Evolutionary conservation across 2,797 vertebrate species (phyloP).

Genomic region (Avahi laniger): DNA sequence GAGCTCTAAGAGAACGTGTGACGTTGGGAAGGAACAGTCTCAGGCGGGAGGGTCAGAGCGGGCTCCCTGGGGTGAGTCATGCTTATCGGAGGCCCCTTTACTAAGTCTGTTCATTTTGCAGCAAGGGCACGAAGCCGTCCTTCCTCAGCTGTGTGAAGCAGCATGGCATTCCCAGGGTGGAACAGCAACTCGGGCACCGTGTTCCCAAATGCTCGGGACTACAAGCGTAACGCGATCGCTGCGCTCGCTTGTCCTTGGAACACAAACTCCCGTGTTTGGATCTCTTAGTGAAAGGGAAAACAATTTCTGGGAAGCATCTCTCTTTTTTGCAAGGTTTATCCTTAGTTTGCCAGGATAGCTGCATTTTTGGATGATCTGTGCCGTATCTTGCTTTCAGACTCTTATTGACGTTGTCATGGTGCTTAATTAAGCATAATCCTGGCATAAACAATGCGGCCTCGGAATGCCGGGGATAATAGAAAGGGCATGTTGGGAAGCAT

Average conservation of each 20-base stretch:
- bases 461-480: slow-evolving; percentile 53
- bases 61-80: neutral
- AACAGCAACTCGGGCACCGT: accelerated
- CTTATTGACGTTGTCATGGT: slow-evolving; percentile 38
- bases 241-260: neutral
- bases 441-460: slow-evolving; percentile 43
- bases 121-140: neutral
- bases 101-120: neutral
- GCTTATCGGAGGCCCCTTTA: neutral
- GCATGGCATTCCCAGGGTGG: no score
- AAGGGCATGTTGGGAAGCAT: slow-evolving; percentile 47
- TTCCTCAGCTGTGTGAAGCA: neutral
- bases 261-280: neutral
- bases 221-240: neutral
- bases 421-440: slow-evolving; percentile 67
- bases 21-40: neutral
- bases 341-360: slow-evolving; percentile 40
- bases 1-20: neutral
- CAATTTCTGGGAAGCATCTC: slow-evolving; percentile 13
- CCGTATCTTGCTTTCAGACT: slow-evolving; percentile 51
- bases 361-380: slow-evolving; percentile 54
- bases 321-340: slow-evolving; percentile 39
- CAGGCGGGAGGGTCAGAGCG: neutral
- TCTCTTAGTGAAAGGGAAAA: slow-evolving; percentile 14
- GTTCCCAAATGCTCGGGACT: neutral